These are phyloP conservation scores for Corvus cornix DNA, from an alignment of 2,113 vertebrate genomes.

Conservation along the genomic window DNA sequence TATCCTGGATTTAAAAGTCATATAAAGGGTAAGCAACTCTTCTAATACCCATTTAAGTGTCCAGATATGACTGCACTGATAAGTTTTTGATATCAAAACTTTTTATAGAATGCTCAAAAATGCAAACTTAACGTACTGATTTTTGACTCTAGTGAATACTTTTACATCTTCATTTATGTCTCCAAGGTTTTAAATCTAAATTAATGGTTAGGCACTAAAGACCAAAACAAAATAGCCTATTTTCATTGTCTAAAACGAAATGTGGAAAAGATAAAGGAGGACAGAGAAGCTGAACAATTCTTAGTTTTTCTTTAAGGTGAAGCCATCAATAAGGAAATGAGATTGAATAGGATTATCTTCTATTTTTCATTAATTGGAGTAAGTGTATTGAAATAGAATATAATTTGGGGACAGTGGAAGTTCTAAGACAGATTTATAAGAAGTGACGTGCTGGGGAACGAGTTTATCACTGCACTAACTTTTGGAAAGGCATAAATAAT, in stretches of 20 bases:
- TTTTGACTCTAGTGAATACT: not conserved
- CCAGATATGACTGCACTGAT: not conserved
- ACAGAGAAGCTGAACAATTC: not conserved
- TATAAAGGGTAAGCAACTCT: constrained; percentile 85
- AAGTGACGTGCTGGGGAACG: not conserved
- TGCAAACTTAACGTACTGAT: not conserved
- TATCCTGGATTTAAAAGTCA: constrained; percentile 98
- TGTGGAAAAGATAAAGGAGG: not conserved
- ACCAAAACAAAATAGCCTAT: not conserved
- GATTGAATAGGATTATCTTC: not conserved
- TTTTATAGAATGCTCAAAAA: not conserved
- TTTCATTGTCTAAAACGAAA: not conserved
- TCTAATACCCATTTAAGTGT: not conserved
- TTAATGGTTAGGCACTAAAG: not conserved
- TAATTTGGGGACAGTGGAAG: not conserved
- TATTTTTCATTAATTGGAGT: not conserved
- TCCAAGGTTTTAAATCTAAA: not conserved
- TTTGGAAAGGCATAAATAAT: not conserved
- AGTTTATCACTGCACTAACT: not conserved
- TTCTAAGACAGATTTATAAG: not conserved
- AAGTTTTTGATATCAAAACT: not conserved
- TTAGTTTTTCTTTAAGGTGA: not conserved
- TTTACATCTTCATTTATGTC: not conserved
- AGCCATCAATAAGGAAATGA: not conserved
- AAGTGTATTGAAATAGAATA: not conserved